Base-by-base conservation (phyloP, 2,113 vertebrate species). In the Pelodiscus sinensis region DNA sequence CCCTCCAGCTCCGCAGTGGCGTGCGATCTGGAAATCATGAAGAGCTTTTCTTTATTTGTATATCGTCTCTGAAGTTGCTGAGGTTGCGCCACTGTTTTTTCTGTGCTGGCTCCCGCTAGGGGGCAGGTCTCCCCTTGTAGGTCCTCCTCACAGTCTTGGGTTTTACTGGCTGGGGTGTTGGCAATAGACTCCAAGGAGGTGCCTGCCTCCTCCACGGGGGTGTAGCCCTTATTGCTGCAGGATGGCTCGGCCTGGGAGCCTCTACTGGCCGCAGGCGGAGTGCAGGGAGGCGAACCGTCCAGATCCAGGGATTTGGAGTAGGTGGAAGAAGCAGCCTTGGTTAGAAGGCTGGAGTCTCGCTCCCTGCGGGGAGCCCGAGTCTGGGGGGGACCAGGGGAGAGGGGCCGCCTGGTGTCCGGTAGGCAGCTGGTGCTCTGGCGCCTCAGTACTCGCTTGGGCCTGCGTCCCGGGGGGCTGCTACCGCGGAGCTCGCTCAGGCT, bases 181-280 rank as follows among this genome's bases (percentile, higher is more conserved):
- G 98, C 98, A 24, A 98, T 95, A 50, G 98, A 98, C 94, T 99
- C 98, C 91, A 98, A 97, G 78, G 99, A 99, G 95, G 99, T 98
- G 83, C 98, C 98, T 52, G 98, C 97, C 92, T 99, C 99, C 94
- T 97, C 97, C 96, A 99, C 97, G 65, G 98, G 99, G 92, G 98
- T 98, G 98, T 99, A 99, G 98, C 99, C 99, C 98, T 99, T 99
- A 97, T 98, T 99, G 98, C 99, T 97, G 95, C 94, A 89, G 97
- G 97, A 97, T 79, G 96, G 98, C 82, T 99, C 99, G 89, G 98
- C 97, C 50, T 97, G 98, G 55, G 99, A 99, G 95, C 98, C 97
- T 94, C 97, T 97, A 81, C 95, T 90, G 86, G 97, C 94, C 68
- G 95, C 96, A 85, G 97, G 97, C 81, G 90, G 21, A 5, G 50